Percentiles rank a stretch among this genome's conserved stretches.
phyloP scores from a whole-genome alignment of 2,113 vertebrate species.

The Salvelinus fontinalis region DNA sequence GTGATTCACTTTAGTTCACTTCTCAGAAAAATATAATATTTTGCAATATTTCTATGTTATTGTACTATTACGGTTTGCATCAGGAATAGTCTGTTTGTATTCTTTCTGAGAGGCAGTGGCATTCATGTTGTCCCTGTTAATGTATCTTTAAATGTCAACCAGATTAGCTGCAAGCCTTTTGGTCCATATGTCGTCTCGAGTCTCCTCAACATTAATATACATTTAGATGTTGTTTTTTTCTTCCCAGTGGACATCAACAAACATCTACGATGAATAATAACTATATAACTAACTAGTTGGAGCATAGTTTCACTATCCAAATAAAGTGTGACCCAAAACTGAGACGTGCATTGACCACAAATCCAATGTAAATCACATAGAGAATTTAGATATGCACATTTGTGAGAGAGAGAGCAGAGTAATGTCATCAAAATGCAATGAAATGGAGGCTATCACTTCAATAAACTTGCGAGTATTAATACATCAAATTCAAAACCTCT shows the following conservation, averaged over 20 bases:
- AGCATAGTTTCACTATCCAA: too few species aligned
- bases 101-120: conserved; percentile 28
- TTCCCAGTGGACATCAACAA: background rate
- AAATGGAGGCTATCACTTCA: conserved; percentile 55
- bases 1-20: background rate
- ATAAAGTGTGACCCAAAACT: too few species aligned
- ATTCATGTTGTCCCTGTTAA: conserved; percentile 32
- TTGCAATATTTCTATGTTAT: background rate
- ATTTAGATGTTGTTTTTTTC: background rate
- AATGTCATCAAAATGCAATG: conserved; percentile 48
- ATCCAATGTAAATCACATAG: conserved; percentile 54
- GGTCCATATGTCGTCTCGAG: conserved; percentile 22
- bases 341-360: conserved; percentile 24
- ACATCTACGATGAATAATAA: background rate
- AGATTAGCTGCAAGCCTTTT: conserved; percentile 39
- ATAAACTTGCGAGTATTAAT: conserved; percentile 39
- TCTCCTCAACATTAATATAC: background rate
- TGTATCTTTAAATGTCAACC: conserved; percentile 48
- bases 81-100: conserved; percentile 31
- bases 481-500: conserved; percentile 58
- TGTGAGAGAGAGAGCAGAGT: conserved; percentile 38
- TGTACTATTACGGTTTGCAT: conserved; percentile 29
- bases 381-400: conserved; percentile 60
- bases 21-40: background rate
- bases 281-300: background rate